Evolutionary conservation across 2,888 invertebrate species (phyloP).

Genomic region (Lissonota sp.): DNA sequence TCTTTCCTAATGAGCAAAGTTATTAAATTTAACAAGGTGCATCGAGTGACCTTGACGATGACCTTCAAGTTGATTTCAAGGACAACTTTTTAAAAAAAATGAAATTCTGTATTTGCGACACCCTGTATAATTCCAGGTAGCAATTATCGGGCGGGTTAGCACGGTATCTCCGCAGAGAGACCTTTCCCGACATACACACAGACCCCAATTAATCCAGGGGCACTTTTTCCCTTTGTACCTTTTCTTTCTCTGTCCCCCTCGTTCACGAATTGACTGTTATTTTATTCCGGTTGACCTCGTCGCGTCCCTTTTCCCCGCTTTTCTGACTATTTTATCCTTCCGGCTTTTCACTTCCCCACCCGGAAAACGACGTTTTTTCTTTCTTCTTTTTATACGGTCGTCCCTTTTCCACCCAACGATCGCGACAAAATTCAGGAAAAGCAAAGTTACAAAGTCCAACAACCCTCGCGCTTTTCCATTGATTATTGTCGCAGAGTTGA

Average conservation of each 20-base stretch:
- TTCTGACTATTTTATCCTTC: constrained; percentile 23
- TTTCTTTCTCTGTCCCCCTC: not conserved
- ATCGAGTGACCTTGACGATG: no score
- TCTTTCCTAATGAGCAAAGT: no score
- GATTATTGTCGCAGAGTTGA: no score
- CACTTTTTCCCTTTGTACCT: not conserved
- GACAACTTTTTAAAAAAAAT: no score
- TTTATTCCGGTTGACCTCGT: constrained; percentile 24
- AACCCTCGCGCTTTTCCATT: no score
- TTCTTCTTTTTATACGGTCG: constrained; percentile 13
- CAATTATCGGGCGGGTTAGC: constrained; percentile 36
- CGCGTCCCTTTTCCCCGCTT: not conserved
- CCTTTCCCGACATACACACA: constrained; percentile 34
- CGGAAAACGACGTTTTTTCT: constrained; percentile 3
- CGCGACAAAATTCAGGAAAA: not conserved
- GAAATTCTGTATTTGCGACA: no score
- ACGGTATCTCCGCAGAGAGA: constrained; percentile 35
- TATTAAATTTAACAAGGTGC: no score
- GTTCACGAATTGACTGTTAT: constrained; percentile 25
- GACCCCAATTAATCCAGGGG: constrained; percentile 43
- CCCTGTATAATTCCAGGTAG: not conserved
- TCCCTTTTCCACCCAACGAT: not conserved
- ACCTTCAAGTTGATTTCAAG: no score
- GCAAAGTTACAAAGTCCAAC: not conserved
- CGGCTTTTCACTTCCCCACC: constrained; percentile 3